Evolutionary conservation across 2,888 invertebrate species (phyloP).

Genomic region (Rhingia rostrata): DNA sequence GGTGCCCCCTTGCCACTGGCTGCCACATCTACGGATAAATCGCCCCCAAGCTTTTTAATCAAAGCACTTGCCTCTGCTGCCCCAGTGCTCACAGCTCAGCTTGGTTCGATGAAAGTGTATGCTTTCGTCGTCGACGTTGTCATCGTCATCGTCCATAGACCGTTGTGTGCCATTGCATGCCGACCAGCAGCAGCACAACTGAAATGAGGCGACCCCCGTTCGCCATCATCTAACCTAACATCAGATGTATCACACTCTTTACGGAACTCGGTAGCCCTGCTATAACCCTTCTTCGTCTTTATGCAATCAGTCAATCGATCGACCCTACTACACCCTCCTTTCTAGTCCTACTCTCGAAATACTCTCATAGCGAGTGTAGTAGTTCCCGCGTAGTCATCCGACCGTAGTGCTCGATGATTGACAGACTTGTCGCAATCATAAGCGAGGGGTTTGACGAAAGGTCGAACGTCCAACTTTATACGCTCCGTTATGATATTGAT

Average conservation of each 20-base stretch:
- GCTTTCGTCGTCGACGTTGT: background rate
- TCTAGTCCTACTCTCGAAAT: background rate
- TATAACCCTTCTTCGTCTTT: conserved; percentile 18
- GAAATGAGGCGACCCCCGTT: background rate
- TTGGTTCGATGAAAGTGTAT: conserved; percentile 27
- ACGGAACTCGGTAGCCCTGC: background rate
- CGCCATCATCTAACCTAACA: background rate
- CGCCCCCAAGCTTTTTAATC: conserved; percentile 57
- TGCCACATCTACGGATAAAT: conserved; percentile 8
- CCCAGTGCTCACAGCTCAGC: conserved; percentile 15
- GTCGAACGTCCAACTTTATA: conserved; percentile 18
- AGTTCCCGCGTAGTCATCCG: background rate
- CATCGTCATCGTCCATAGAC: background rate
- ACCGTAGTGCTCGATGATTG: conserved; percentile 8
- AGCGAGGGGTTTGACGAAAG: conserved; percentile 1
- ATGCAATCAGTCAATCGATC: conserved; percentile 51
- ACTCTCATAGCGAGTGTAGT: background rate
- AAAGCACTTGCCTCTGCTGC: conserved; percentile 48
- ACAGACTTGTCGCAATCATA: conserved; percentile 27
- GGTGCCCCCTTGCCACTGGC: background rate
- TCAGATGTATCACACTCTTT: background rate
- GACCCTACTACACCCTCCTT: conserved; percentile 14
- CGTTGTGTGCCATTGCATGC: background rate
- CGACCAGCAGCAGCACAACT: conserved; percentile 11
- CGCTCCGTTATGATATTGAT: conserved; percentile 28